Base-by-base conservation (phyloP, 2,888 invertebrate species). In the Polymixis lichenea region DNA sequence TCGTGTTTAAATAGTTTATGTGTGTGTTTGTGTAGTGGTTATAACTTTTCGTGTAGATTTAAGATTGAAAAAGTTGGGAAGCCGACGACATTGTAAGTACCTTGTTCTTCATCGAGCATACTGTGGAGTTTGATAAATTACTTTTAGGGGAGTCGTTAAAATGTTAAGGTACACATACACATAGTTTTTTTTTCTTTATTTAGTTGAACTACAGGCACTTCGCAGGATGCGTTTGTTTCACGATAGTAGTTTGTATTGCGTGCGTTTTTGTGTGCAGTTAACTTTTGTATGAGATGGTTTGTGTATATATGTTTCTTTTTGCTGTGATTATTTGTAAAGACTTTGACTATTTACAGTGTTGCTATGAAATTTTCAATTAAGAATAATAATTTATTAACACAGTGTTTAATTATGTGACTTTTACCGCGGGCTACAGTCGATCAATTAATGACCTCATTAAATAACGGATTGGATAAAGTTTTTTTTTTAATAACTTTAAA, bases 11-110 rank as follows among this genome's bases (percentile, higher is more conserved):
- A 25, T 65, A 64, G 68, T 1, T 72, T 53, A 56, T 62, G 61
- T 81, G 75, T 85, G 85, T 81, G 82, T 82, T 72, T 82, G 87
- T 87, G 87, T 77, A 80, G 87, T 87, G 87, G 32, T 58, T 53
- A 67, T 72, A 82, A 77, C 77, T 82, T 81, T 82, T 83, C 49
- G 84, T 87, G 87, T 76, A 69, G 72, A 69, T 55, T 13, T 66
- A 68, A 80, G 73, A 82, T 82, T 81, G 76, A 84, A 87, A 82
- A 83, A 86, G 75, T 86, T 86, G 46, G 73, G 86, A 69, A 69
- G 71, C 74, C 61, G 77, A 43, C 68, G 49, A 75, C 43, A 83
- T 75, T 80, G 88, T 88, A 85, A 87, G 88, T 86, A 86, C 71
- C 38, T 46, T 66, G n/a, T 75, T 73, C n/a, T 56, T 78, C 22